phyloP scores from a whole-genome alignment of 2,113 vertebrate species.

The Cacatua alba region DNA sequence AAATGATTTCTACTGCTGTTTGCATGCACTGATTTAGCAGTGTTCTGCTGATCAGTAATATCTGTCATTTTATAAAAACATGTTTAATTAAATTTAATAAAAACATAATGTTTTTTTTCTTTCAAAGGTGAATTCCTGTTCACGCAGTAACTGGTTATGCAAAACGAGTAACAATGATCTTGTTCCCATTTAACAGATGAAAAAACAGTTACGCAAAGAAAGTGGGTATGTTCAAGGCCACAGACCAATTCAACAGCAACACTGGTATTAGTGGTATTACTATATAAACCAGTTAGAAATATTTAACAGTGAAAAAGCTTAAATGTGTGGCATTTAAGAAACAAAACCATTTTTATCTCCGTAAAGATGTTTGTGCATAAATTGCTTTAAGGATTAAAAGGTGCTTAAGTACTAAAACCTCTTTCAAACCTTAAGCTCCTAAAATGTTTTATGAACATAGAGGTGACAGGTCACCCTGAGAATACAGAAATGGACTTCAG shows the following conservation, averaged over 20 bases:
- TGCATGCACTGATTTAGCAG: neutral
- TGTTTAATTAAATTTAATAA: too few relatives aligned
- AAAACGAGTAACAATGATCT: neutral
- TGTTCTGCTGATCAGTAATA: neutral
- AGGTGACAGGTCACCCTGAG: neutral
- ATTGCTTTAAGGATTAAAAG: conserved; percentile 31
- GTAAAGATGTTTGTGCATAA: conserved; percentile 23
- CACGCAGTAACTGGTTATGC: neutral
- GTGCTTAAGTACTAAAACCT: neutral
- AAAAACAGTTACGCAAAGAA: neutral
- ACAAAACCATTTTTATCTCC: conserved; percentile 30
- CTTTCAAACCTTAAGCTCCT: neutral
- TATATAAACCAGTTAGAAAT: neutral
- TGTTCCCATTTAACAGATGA: neutral
- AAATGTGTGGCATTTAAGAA: neutral
- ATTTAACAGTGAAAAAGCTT: neutral
- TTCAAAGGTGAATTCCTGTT: neutral
- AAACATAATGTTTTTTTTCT: neutral
- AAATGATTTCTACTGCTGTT: neutral
- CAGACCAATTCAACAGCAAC: rapidly evolving
- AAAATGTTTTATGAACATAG: neutral
- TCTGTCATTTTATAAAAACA: neutral
- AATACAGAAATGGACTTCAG: neutral
- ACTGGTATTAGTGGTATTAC: neutral
- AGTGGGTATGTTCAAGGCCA: neutral